Evolutionary conservation across 2,797 vertebrate species (phyloP), one percentile per base, ranked within the genome.

Genomic region (Tamandua tetradactyla): DNA sequence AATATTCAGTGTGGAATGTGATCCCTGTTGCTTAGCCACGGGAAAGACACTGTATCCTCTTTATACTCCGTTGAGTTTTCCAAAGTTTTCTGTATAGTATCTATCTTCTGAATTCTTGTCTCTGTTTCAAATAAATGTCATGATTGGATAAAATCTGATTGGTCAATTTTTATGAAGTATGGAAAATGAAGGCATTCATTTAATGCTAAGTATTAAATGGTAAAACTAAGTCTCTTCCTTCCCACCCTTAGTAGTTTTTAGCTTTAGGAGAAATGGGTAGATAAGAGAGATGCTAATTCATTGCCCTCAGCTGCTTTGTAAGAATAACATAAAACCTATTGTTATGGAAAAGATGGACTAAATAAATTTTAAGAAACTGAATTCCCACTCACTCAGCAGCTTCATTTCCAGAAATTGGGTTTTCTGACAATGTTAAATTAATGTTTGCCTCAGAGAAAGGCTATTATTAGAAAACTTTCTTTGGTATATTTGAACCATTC

Each of bases 1-100:
- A 96, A 96, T 91, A 93, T 92, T 92, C 30, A 72, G 42, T 40
- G 52, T 72, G 47, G 68, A 12, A n/a, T 90, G 59, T 93, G 81
- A 80, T 55, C 30, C 17, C 8, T 2, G 20, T 83, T 81, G 22
- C 72, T 18, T 49, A 79, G 52, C 32, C 85, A 14, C 22, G 92
- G 76, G 40, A 37, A 78, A 75, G 69, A 23, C 9, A 23, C 20
- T 62, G 0, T 49, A 9, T 75, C 44, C 80, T 75, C 10, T 55
- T 89, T 64, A 72, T 25, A 52, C 18, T 87, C 44, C 80, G 27
- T 37, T 87, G 27, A 6, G 64, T 49, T 91, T 72, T 40, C 32
- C 27, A 83, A 40, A 57, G 17, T 89, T 93, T 93, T 37, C 69
- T 94, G 4, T 52, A n/a, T 62, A 88, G 27, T 75, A 7, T 42